A percentile compares a stretch with the other conserved stretches of the same genome.
Conservation (phyloP, 2,888 invertebrate genomes). For the Anoncus sp. region DNA sequence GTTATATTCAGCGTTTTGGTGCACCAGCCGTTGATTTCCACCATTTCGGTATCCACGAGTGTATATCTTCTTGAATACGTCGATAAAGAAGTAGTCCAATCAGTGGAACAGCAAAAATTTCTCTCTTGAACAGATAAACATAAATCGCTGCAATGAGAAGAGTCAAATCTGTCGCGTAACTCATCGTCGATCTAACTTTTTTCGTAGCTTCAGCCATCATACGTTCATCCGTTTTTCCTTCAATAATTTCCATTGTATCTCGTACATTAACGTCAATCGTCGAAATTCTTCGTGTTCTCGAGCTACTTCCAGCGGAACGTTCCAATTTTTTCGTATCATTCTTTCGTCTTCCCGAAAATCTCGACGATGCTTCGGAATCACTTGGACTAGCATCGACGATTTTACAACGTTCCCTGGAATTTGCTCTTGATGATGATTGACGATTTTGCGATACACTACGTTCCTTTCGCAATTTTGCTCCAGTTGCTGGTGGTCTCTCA, state of each 20-base stretch:
- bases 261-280: constrained; percentile 50
- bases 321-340: constrained; percentile 82
- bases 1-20: constrained; percentile 51
- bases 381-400: constrained; percentile 63
- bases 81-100: constrained; percentile 91
- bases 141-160: constrained; percentile 91
- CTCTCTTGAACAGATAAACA: constrained; percentile 92
- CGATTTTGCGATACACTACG: constrained; percentile 65
- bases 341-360: constrained; percentile 72
- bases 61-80: constrained; percentile 88
- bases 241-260: constrained; percentile 40
- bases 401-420: constrained; percentile 75
- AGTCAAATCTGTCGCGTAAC: constrained; percentile 90
- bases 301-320: constrained; percentile 59
- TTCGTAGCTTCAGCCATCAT: constrained; percentile 87
- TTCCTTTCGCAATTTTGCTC: constrained; percentile 43
- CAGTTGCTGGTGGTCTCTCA: constrained; percentile 27
- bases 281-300: constrained; percentile 60
- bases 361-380: constrained; percentile 60
- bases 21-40: constrained; percentile 66
- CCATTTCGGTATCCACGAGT: constrained; percentile 72
- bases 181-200: constrained; percentile 88
- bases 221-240: constrained; percentile 79
- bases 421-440: constrained; percentile 76
- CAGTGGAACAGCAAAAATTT: constrained; percentile 91